A percentile compares a stretch with the other conserved stretches of the same genome.
phyloP scores from a whole-genome alignment of 2,888 invertebrate genomes.

The Antheraea assamensis region DNA sequence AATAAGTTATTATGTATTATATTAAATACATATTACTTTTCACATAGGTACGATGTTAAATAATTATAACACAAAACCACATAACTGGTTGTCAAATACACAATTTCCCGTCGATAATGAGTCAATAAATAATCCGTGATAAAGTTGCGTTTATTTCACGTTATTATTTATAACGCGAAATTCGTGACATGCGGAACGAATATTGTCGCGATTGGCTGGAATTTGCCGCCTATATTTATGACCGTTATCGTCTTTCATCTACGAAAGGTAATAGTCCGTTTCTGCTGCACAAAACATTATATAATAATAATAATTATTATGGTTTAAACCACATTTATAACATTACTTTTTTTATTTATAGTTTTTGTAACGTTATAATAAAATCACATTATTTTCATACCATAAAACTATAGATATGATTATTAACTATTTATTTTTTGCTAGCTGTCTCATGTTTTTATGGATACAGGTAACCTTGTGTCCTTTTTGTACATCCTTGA shows the following conservation, averaged over 20 bases:
- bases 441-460: too few species aligned
- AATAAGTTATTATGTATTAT: too few species aligned
- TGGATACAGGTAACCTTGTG: too few species aligned
- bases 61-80: neutral
- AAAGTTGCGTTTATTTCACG: constrained; percentile 46
- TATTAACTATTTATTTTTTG: too few species aligned
- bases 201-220: constrained; percentile 72
- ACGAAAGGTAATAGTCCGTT: constrained; percentile 34
- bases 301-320: neutral
- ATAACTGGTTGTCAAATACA: constrained; percentile 11
- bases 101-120: constrained; percentile 60
- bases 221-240: constrained; percentile 73
- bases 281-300: constrained; percentile 12
- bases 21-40: too few species aligned
- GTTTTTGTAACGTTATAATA: too few species aligned
- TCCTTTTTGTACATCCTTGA: too few species aligned
- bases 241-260: constrained; percentile 49
- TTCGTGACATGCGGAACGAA: constrained; percentile 67
- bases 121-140: constrained; percentile 74
- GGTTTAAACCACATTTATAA: too few species aligned
- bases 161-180: constrained; percentile 70
- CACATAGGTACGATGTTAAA: too few species aligned
- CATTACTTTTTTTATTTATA: too few species aligned
- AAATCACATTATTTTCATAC: too few species aligned
- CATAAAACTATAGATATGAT: too few species aligned